Evolutionary conservation across 64 coral and sea anemone species (phyloP).

Genomic region (Porites australiensis): DNA sequence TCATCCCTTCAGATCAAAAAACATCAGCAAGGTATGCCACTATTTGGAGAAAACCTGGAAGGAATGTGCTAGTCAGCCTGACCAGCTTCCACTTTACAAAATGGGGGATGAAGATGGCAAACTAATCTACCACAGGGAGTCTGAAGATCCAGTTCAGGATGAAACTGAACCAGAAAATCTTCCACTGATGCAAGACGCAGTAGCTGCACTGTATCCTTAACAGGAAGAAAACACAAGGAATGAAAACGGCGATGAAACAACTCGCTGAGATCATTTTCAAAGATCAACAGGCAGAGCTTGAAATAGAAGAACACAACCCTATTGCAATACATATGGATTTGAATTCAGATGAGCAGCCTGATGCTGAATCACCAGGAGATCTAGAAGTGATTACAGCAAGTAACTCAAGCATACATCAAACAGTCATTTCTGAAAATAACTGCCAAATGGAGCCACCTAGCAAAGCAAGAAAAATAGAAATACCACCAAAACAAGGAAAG

Average conservation of each 20-base stretch:
- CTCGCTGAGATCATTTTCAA: neutral
- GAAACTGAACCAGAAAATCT: neutral
- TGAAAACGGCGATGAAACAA: neutral
- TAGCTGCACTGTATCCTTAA: neutral
- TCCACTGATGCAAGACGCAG: neutral
- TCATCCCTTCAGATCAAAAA: conserved; percentile 4
- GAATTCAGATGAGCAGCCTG: neutral
- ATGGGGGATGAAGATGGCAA: conserved; percentile 41
- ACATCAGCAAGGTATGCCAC: neutral
- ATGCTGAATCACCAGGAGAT: neutral
- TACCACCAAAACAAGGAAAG: no score
- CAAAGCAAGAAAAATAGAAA: no score
- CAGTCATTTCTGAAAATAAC: no score
- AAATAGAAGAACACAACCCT: neutral
- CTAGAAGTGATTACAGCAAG: no score
- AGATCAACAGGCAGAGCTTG: neutral
- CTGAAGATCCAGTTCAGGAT: neutral
- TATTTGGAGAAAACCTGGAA: conserved; percentile 12
- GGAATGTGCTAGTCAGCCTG: neutral
- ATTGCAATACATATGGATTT: neutral
- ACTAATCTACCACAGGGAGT: neutral
- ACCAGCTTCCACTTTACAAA: neutral
- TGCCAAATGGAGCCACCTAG: no score
- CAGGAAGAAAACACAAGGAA: neutral
- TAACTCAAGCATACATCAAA: no score